Evolutionary conservation across 2,888 invertebrate species (phyloP), one percentile per base, ranked within the genome.

Genomic region (Alviniconcha strummeri): DNA sequence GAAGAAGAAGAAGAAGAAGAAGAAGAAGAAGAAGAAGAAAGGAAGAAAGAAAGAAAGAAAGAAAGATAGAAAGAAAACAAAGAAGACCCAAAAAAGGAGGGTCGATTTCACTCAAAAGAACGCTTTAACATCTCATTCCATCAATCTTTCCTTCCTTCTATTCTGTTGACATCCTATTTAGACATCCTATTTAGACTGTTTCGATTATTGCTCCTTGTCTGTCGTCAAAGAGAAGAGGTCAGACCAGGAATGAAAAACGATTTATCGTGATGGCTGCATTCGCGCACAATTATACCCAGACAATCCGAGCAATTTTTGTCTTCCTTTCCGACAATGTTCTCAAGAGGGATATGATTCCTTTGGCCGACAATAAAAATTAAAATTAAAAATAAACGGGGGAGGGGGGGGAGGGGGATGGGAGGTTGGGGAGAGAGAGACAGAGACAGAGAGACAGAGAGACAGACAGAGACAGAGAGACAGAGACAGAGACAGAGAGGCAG

Each of bases 1-100:
- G 74, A 72, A n/a, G 15, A 17, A 72, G n/a, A 72, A 72, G 74
- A 72, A 72, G 74, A 17, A 72, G 11, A 72, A n/a, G n/a, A 72
- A 72, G 15, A 72, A 17, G 11, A 72, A 72, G n/a, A 72, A 72
- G n/a, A 11, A 72, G n/a, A 72, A 11, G n/a, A 72, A 11, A 52
- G 9, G 17, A 11, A 72, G 9, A 52, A 72, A 11, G 72, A 8
- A 72, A 36, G 7, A 72, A 72, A 11, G n/a, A 72, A 11, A 52
- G 9, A 4, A 11, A 72, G 9, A 52, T 8, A 72, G 17, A 36
- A 8, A 36, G 36, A 36, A 72, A 17, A 7, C 60, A 13, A 60
- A 60, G 60, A 60, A 60, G 8, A 60, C 60, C 7, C 60, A 72
- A 64, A 72, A 52, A n/a, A 52, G 4, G 74, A 72, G 74, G 52